A percentile compares a stretch with the other conserved stretches of the same genome.
phyloP scores from a whole-genome alignment of 2,888 invertebrate genomes.

The Mantis religiosa region DNA sequence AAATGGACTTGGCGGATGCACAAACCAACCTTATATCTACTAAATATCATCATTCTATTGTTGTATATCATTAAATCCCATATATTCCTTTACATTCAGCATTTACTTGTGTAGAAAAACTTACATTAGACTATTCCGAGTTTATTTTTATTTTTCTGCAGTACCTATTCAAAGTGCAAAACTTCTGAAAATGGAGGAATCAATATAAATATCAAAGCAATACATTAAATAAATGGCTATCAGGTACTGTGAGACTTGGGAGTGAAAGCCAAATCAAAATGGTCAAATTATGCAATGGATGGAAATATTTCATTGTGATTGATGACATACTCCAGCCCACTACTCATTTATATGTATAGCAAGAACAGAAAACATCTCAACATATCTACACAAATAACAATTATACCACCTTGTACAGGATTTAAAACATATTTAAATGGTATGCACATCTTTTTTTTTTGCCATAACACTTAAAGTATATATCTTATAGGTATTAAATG shows the following conservation, averaged over 20 bases:
- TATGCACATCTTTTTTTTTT: not conserved
- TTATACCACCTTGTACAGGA: not conserved
- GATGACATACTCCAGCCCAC: not conserved
- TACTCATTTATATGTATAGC: not conserved
- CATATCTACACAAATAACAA: conserved; percentile 1
- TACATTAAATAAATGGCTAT: not conserved
- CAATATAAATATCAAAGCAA: too few relatives aligned
- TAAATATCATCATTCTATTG: too few relatives aligned
- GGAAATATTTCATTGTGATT: not conserved
- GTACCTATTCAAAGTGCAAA: too few relatives aligned
- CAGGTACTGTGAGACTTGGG: not conserved
- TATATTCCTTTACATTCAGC: too few relatives aligned
- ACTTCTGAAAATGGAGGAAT: too few relatives aligned
- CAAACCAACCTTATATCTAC: too few relatives aligned
- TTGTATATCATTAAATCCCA: too few relatives aligned
- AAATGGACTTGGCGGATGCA: too few relatives aligned
- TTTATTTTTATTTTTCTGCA: too few relatives aligned
- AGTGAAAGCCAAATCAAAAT: not conserved
- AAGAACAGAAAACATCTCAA: not conserved
- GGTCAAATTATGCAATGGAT: not conserved
- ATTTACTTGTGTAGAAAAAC: too few relatives aligned
- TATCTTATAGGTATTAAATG: not conserved
- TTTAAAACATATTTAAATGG: not conserved
- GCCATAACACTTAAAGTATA: not conserved
- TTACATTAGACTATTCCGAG: too few relatives aligned